A percentile compares a stretch with the other conserved stretches of the same genome.
These are phyloP conservation scores for Pardosa pseudoannulata DNA, from an alignment of 2,888 invertebrate species.

Conservation along the genomic window DNA sequence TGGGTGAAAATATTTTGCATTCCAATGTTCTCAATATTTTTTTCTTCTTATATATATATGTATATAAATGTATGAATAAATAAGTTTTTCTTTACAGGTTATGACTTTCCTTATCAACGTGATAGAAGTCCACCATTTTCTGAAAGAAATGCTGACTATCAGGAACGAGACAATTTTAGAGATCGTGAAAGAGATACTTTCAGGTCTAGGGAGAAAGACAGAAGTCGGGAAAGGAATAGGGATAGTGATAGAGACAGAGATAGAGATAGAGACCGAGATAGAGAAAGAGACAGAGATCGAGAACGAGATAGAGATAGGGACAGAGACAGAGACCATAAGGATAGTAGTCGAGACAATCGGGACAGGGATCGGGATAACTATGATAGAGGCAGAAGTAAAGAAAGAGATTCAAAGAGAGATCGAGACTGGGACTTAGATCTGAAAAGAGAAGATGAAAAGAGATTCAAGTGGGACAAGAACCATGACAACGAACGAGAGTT, in stretches of 20 bases:
- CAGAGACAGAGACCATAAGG: slow-evolving; percentile 58
- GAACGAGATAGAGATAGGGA: slow-evolving; percentile 75
- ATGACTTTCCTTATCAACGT: slow-evolving; percentile 43
- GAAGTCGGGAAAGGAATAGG: slow-evolving; percentile 73
- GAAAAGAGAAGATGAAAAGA: slow-evolving; percentile 75
- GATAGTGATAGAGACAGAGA: slow-evolving; percentile 75
- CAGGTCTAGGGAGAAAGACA: slow-evolving; percentile 75
- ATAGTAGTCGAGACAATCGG: slow-evolving; percentile 64
- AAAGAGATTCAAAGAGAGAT: slow-evolving; percentile 74
- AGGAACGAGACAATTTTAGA: slow-evolving; percentile 20
- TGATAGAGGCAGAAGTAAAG: slow-evolving; percentile 75
- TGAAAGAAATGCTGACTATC: slow-evolving; percentile 33
- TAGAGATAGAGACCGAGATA: slow-evolving; percentile 76
- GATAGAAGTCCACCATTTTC: slow-evolving; percentile 24
- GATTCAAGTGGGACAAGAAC: slow-evolving; percentile 20
- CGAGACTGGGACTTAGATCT: slow-evolving; percentile 75
- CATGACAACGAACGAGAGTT: slow-evolving; percentile 23
- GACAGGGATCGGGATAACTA: slow-evolving; percentile 76
- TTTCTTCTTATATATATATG: too few relatives aligned
- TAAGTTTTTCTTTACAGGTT: slow-evolving; percentile 32
- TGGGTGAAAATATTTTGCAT: too few relatives aligned
- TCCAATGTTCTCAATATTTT: too few relatives aligned
- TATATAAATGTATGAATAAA: too few relatives aligned
- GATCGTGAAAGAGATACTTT: slow-evolving; percentile 76
- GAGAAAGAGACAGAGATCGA: slow-evolving; percentile 76